Conservation (phyloP, 2,888 invertebrate genomes). For the Polyploca ridens region DNA sequence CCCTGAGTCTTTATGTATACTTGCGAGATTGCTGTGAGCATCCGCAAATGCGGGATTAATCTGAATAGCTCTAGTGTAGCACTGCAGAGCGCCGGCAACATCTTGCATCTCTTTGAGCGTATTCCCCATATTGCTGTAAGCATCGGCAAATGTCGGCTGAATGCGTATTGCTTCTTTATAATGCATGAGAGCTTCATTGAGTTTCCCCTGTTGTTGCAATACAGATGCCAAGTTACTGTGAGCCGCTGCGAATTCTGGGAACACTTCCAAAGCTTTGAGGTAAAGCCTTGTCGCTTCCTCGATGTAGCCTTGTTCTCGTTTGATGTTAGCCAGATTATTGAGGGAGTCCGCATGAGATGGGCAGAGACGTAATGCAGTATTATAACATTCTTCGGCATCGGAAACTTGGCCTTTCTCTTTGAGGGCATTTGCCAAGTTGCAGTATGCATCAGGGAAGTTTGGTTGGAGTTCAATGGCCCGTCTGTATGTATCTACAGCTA, state of each 20-base stretch:
- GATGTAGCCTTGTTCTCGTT: conserved; percentile 98
- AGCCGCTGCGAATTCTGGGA: conserved; percentile 99
- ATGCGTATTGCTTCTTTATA: conserved; percentile 99
- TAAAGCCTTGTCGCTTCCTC: conserved; percentile 99
- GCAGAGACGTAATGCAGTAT: conserved; percentile 96
- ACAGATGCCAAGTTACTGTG: conserved; percentile 99
- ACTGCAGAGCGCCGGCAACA: conserved; percentile 97
- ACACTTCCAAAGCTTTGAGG: conserved; percentile 95
- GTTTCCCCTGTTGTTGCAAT: conserved; percentile 98
- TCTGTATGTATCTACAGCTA: conserved; percentile 99
- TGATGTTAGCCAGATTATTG: conserved; percentile 99
- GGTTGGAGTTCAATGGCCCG: conserved; percentile 99
- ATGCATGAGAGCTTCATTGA: conserved; percentile 98
- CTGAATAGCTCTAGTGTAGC: conserved; percentile 99
- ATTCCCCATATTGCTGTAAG: conserved; percentile 99
- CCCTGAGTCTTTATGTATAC: conserved; percentile 99
- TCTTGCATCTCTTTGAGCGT: conserved; percentile 99
- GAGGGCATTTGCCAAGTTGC: conserved; percentile 99
- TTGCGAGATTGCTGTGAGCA: conserved; percentile 99
- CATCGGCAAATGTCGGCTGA: conserved; percentile 99
- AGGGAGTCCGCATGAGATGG: conserved; percentile 99
- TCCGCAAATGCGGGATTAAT: conserved; percentile 99
- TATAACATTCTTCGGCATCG: conserved; percentile 99
- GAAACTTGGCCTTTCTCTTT: conserved; percentile 99
- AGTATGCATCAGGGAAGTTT: conserved; percentile 99